Evolutionary conservation across 2,888 invertebrate species (phyloP), one percentile per base, ranked within the genome.

Genomic region (Lacanobia oleracea): DNA sequence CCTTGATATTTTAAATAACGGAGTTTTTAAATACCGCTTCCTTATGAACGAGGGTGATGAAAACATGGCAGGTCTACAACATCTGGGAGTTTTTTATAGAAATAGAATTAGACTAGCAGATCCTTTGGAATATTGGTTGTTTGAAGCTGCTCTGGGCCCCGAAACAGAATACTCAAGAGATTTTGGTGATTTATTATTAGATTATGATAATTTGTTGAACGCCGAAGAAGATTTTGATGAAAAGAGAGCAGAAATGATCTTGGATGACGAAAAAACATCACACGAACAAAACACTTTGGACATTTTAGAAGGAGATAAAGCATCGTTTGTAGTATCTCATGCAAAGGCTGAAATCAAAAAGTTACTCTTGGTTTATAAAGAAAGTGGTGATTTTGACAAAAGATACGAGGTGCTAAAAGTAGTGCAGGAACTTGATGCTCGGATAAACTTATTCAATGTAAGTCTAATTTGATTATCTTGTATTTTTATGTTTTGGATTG

Each of bases 101-200:
- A 56, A 64, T 18, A 40, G 75, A 27, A 51, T 64, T 27, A n/a
- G 53, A 9, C 27, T 72, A 9, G 9, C 73, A 45, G 90, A 91
- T 74, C 88, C 89, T 1, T 83, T 94, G 71, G 76, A 72, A 33
- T 71, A 84, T 62, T 94, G 94, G 94, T 87, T 94, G 59, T 93
- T 94, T 84, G 91, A 92, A 76, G 21, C 23, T 48, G 59, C 23
- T 10, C 9, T 56, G 10, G 56, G 9, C 77, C 61, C 88, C 50
- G 59, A 40, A 50, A 59, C 33, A 27, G 54, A 85, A 23, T 88
- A 86, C 72, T 18, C 61, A 43, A 68, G 68, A 64, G 61, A 85
- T 67, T 72, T 87, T 67, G 51, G 77, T 18, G 51, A 83, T 50
- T 80, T 84, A 72, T 9, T 87, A 16, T 45, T 70, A 16, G 84